Conservation (phyloP, 1,140 invertebrate genomes). For the Leptinotarsa texana region DNA sequence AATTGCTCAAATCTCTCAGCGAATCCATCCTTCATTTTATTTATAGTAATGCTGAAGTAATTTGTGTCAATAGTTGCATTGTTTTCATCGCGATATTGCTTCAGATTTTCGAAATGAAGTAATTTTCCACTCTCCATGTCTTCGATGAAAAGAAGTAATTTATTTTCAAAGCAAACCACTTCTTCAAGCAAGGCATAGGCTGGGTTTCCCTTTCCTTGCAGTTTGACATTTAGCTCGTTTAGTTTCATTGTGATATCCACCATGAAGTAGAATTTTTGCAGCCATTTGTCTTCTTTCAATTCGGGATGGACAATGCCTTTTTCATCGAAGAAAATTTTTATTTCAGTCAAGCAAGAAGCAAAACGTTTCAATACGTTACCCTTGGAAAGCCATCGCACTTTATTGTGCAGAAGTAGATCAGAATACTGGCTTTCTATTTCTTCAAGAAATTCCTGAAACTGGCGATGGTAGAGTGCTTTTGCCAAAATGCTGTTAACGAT, state of each 20-base stretch:
- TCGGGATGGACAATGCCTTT: constrained; percentile 47
- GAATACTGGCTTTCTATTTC: constrained; percentile 48
- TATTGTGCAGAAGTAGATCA: constrained; percentile 46
- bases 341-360: constrained; percentile 41
- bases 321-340: constrained; percentile 46
- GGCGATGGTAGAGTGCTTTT: too few relatives aligned
- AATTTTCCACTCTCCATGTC: constrained; percentile 18
- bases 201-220: constrained; percentile 44
- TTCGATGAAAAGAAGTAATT: constrained; percentile 35
- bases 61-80: constrained; percentile 30
- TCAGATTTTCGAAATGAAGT: constrained; percentile 11
- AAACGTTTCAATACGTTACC: constrained; percentile 31
- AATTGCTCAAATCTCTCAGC: constrained; percentile 42
- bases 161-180: constrained; percentile 49
- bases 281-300: constrained; percentile 46
- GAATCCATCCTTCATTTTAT: constrained; percentile 47
- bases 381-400: constrained; percentile 9
- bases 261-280: constrained; percentile 50
- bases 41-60: constrained; percentile 16
- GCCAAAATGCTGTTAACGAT: too few relatives aligned
- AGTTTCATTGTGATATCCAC: constrained; percentile 47
- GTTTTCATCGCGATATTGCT: constrained; percentile 37
- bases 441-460: constrained; percentile 35
- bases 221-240: constrained; percentile 51
- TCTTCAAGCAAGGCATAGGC: constrained; percentile 29